These are phyloP conservation scores for Matsumyia berberina DNA, from an alignment of 2,888 invertebrate genomes.

Conservation along the genomic window DNA sequence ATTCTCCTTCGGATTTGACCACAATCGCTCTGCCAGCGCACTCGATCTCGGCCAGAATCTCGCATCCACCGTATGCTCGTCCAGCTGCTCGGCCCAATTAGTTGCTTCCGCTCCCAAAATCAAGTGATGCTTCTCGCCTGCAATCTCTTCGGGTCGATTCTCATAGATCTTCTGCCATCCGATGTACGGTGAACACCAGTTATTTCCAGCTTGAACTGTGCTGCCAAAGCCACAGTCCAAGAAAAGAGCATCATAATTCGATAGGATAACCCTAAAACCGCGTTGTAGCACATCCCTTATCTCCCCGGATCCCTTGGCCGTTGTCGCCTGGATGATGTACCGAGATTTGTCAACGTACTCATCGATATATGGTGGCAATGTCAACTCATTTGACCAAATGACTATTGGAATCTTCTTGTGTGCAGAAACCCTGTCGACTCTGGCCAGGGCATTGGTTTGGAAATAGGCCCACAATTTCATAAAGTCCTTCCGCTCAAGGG, in stretches of 20 bases:
- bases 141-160: constrained; percentile 88
- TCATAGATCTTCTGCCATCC: constrained; percentile 93
- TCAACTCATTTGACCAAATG: constrained; percentile 91
- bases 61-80: constrained; percentile 87
- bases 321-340: constrained; percentile 92
- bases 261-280: constrained; percentile 90
- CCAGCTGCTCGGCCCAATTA: constrained; percentile 92
- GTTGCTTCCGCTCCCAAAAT: constrained; percentile 89
- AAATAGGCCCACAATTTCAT: constrained; percentile 89
- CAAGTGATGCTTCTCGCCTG: constrained; percentile 84
- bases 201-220: constrained; percentile 90
- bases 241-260: constrained; percentile 92
- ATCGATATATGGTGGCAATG: constrained; percentile 87
- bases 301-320: constrained; percentile 88
- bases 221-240: constrained; percentile 92
- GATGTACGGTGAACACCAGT: constrained; percentile 94
- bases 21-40: constrained; percentile 91
- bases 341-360: constrained; percentile 88
- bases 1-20: constrained; percentile 88
- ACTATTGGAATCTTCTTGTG: constrained; percentile 87
- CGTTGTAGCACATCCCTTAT: constrained; percentile 84
- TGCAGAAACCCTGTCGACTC: constrained; percentile 72
- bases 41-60: constrained; percentile 92
- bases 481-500: constrained; percentile 85
- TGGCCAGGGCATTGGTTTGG: constrained; percentile 84